phyloP scores from a whole-genome alignment of 2,797 vertebrate genomes.

The Cichlasoma orientale region DNA sequence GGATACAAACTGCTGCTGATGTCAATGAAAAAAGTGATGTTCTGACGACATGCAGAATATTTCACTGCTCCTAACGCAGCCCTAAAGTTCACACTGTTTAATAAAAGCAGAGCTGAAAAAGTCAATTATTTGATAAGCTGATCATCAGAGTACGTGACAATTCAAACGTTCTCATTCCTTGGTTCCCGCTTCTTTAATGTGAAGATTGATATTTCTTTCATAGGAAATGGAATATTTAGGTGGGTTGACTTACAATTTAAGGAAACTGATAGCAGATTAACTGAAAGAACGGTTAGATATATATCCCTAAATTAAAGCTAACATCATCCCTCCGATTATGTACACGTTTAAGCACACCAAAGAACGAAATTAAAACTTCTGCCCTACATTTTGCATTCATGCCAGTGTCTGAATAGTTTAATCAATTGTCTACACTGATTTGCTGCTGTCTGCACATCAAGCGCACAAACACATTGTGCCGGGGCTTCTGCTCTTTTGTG shows the following conservation, averaged over 20 bases:
- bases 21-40: constrained; percentile 5
- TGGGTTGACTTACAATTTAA: background rate
- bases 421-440: background rate
- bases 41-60: background rate
- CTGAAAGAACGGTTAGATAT: background rate
- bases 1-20: constrained; percentile 38
- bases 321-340: background rate
- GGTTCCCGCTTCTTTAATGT: background rate
- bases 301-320: background rate
- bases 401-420: background rate
- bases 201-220: background rate
- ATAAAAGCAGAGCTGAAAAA: background rate
- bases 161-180: background rate
- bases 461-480: background rate
- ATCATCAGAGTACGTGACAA: background rate
- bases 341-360: background rate
- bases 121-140: background rate
- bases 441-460: background rate
- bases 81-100: background rate
- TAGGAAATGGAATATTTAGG: background rate
- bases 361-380: background rate
- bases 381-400: background rate
- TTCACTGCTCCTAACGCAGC: background rate
- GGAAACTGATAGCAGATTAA: background rate
- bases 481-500: background rate